These are phyloP conservation scores for Mastigias papua DNA, from an alignment of 30 jellyfish, hydroid and myxozoan genomes.

Conservation along the genomic window DNA sequence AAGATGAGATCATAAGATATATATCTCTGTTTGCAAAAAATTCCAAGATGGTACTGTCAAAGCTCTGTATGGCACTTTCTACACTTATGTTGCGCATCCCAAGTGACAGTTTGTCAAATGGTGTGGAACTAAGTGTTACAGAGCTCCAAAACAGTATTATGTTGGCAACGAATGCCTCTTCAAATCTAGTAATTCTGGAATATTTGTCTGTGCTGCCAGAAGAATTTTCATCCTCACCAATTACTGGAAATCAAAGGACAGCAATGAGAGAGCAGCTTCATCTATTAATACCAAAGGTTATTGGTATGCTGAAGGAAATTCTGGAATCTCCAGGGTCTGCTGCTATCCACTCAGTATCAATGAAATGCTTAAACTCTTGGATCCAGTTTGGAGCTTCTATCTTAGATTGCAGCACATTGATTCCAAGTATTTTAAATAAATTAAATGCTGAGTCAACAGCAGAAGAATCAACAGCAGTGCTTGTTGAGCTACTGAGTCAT, in stretches of 20 bases:
- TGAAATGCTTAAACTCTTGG: conserved; percentile 77
- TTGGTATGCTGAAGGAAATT: conserved; percentile 38
- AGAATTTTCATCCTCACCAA: conserved; percentile 56
- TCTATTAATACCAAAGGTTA: conserved; percentile 39
- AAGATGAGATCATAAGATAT: conserved; percentile 55
- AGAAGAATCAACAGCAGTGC: conserved; percentile 46
- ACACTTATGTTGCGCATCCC: conserved; percentile 54
- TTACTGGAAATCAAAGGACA: conserved; percentile 49
- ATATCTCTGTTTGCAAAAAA: conserved; percentile 36
- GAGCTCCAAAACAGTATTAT: conserved; percentile 20
- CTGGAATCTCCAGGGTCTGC: conserved; percentile 21
- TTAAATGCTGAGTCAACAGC: conserved; percentile 30
- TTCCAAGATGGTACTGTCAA: conserved; percentile 71
- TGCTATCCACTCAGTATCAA: conserved; percentile 10
- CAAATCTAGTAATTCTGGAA: conserved; percentile 48
- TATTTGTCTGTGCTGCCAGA: conserved; percentile 69
- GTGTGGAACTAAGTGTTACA: conserved; percentile 27
- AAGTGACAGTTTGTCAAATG: conserved; percentile 58
- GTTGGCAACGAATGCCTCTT: neutral
- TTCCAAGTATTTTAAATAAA: conserved; percentile 57
- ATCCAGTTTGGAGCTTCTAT: conserved; percentile 86
- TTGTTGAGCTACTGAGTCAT: conserved; percentile 73
- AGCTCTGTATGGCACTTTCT: conserved; percentile 70
- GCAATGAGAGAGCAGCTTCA: conserved; percentile 49
- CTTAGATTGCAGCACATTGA: conserved; percentile 48